Evolutionary conservation across 2,888 invertebrate species (phyloP).

Genomic region (Monopis laevigella): DNA sequence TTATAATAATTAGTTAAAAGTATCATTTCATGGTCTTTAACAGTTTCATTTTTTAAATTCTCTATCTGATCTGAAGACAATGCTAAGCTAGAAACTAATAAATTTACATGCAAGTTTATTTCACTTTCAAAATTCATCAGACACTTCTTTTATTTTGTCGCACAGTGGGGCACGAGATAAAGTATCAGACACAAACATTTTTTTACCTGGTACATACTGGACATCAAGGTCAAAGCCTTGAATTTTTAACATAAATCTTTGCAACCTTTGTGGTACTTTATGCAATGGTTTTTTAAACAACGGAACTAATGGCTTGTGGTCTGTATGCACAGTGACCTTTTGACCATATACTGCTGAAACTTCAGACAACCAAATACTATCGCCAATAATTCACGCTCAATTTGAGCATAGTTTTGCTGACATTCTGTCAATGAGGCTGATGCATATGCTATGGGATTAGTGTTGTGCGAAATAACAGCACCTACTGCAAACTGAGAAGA

Average conservation of each 20-base stretch:
- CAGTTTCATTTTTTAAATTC: too few species aligned
- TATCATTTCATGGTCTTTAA: too few species aligned
- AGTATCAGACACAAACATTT: slow-evolving; percentile 25
- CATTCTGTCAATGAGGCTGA: slow-evolving; percentile 17
- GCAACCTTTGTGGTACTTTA: slow-evolving; percentile 20
- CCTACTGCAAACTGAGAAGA: slow-evolving; percentile 19
- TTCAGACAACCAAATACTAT: slow-evolving; percentile 20
- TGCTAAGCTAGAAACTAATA: too few species aligned
- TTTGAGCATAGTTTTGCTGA: slow-evolving; percentile 21
- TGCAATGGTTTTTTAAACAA: slow-evolving; percentile 23
- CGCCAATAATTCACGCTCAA: slow-evolving; percentile 21
- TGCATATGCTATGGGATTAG: slow-evolving; percentile 22
- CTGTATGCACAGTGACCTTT: slow-evolving; percentile 21
- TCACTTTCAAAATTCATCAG: slow-evolving; percentile 4
- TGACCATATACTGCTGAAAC: slow-evolving; percentile 18
- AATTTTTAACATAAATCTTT: slow-evolving; percentile 23
- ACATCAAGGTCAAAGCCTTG: slow-evolving; percentile 23
- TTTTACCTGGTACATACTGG: slow-evolving; percentile 22
- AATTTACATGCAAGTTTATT: slow-evolving; percentile 3
- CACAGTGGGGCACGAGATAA: slow-evolving; percentile 21
- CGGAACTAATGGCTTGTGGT: slow-evolving; percentile 26
- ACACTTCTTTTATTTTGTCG: slow-evolving; percentile 2
- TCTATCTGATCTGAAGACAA: too few species aligned
- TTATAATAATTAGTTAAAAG: slow-evolving; percentile 1
- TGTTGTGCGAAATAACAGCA: slow-evolving; percentile 21